Base-by-base conservation (phyloP, 2,888 invertebrate genomes). In the Drosophila meridiana region DNA sequence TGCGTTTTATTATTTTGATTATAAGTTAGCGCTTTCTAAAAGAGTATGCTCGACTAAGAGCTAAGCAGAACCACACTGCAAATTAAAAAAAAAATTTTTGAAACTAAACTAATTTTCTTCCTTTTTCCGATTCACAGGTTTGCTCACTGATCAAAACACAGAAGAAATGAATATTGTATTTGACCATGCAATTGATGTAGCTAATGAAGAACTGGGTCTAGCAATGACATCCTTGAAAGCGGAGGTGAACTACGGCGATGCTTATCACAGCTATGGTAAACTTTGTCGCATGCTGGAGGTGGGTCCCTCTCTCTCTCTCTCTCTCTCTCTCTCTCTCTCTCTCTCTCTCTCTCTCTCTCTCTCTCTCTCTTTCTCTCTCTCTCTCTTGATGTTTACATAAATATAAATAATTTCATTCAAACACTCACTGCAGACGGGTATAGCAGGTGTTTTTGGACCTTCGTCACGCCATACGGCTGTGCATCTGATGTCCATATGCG, bases 361-460 rank as follows among this genome's bases (percentile, higher is more conserved):
- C 2, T n/a, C 2, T 40, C 5, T n/a, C 20, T 20, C 20, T 20
- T 1, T 40, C 5, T n/a, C 20, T 20, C 20, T 20, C 20, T 20
- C 20, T 20, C 20, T 20, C 20, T 14, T n/a, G 14, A 2, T 5
- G 4, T 5, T 28, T 28, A 9, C 3, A 34, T 11, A 40, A 9
- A n/a, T 59, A 20, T 11, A 4, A 13, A 2, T 4, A 32, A 6
- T 14, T 9, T 26, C 6, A 11, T 28, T 34, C 2, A 52, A 0
- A 30, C 42, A 0, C 13, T 9, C 36, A 8, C 7, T 73, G 0
- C 36, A 95, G 95, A 94, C 94, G 38, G 97, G 97, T 42, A 94
- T 98, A 8, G 96, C 96, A 0, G 98, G 96, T 20, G 94, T 98
- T 61, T 96, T 98, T 88, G 98, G 98, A 1, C 98, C 98, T 0